These are phyloP conservation scores for Hesperia comma DNA, from an alignment of 2,888 invertebrate species.

Conservation along the genomic window DNA sequence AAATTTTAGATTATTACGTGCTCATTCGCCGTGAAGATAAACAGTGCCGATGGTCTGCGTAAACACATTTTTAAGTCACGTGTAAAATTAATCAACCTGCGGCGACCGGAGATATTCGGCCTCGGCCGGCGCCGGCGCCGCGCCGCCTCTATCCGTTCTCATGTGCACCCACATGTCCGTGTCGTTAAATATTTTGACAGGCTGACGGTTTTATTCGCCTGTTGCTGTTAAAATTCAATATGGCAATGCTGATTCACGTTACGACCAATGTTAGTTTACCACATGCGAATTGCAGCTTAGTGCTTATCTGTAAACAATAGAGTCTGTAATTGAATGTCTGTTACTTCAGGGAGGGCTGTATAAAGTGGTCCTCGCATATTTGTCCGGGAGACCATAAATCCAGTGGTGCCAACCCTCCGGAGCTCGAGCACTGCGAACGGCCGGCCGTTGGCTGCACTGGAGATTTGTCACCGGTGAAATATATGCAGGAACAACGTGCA, in stretches of 20 bases:
- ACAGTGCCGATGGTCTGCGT: no score
- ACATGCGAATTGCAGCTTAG: conserved; percentile 6
- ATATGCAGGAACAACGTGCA: conserved; percentile 42
- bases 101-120: background rate
- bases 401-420: conserved; percentile 40
- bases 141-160: conserved; percentile 35
- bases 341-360: background rate
- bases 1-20: no score
- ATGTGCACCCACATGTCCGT: conserved; percentile 42
- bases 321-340: conserved; percentile 14
- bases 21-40: no score
- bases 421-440: conserved; percentile 17
- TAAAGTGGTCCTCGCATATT: conserved; percentile 28
- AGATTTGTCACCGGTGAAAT: conserved; percentile 46
- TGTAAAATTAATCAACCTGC: background rate
- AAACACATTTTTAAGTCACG: background rate
- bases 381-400: conserved; percentile 42
- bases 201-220: conserved; percentile 50
- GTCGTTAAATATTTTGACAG: conserved; percentile 54
- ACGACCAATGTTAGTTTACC: conserved; percentile 24
- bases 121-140: background rate
- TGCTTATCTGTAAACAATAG: conserved; percentile 14
- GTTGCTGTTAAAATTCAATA: conserved; percentile 48
- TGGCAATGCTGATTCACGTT: conserved; percentile 45
- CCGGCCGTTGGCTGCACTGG: conserved; percentile 31